phyloP scores from a whole-genome alignment of 2,797 vertebrate species.

The Telmatherina bonti region DNA sequence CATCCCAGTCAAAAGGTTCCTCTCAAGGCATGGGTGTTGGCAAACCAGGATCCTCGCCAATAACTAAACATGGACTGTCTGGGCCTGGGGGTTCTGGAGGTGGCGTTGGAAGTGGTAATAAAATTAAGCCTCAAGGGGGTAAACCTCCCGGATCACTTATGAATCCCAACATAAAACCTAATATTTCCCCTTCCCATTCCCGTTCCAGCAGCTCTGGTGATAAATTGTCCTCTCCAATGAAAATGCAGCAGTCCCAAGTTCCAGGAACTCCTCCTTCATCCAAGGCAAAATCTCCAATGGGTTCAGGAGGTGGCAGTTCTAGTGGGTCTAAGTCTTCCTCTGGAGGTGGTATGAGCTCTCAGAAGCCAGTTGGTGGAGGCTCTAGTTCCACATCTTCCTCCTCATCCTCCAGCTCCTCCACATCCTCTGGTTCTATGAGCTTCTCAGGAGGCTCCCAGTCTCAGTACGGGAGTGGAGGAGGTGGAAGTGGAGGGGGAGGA shows the following conservation, averaged over 20 bases:
- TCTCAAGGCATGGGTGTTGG: slow-evolving; percentile 92
- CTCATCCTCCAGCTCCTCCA: slow-evolving; percentile 79
- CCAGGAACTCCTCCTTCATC: slow-evolving; percentile 95
- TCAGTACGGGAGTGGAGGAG: slow-evolving; percentile 79
- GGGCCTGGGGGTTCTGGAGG: slow-evolving; percentile 86
- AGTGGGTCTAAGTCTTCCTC: slow-evolving; percentile 93
- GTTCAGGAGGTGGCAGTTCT: slow-evolving; percentile 89
- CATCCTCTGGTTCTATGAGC: slow-evolving; percentile 78
- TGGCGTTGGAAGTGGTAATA: slow-evolving; percentile 82
- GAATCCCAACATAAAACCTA: slow-evolving; percentile 96
- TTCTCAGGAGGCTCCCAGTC: slow-evolving; percentile 84
- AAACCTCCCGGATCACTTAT: slow-evolving; percentile 95
- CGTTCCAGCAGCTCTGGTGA: slow-evolving; percentile 91
- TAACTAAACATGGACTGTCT: slow-evolving; percentile 93
- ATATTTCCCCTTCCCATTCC: slow-evolving; percentile 98
- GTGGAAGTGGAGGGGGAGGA: slow-evolving; percentile 59
- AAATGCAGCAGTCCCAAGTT: slow-evolving; percentile 89
- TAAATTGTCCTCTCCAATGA: slow-evolving; percentile 96
- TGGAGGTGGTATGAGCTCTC: slow-evolving; percentile 88
- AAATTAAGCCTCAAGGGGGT: slow-evolving; percentile 95
- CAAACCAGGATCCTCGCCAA: slow-evolving; percentile 95
- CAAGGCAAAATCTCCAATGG: slow-evolving; percentile 98
- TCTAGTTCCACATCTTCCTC: slow-evolving; percentile 77
- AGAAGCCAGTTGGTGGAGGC: slow-evolving; percentile 90
- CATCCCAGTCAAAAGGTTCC: slow-evolving; percentile 90